Base-by-base conservation (phyloP, 2,888 invertebrate genomes). In the Ophioninae sp. region DNA sequence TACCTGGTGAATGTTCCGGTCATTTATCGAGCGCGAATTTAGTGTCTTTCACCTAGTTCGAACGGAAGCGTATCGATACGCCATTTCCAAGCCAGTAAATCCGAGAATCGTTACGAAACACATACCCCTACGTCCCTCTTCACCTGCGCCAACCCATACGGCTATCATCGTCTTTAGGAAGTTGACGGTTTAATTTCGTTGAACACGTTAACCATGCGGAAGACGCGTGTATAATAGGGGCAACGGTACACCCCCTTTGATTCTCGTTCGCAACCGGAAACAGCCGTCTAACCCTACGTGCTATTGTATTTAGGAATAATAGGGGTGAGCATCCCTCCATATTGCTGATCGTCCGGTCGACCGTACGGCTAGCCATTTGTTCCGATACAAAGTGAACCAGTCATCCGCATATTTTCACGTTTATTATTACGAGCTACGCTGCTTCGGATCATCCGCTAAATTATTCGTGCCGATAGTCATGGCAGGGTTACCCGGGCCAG, bases 171-270 rank as follows among this genome's bases (percentile, higher is more conserved):
- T 73, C 64, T 67, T 65, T 59, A 22, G n/a, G 30, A 63, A 67
- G 69, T 65, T 63, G 51, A 75, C 58, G 79, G 74, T 58, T 56
- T 39, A 39, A 75, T 58, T 65, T 39, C 56, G 68, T 65, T 63
- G 69, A 82, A 69, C 75, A 39, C 71, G 76, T 79, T 79, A 79
- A 79, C 75, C 83, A 76, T 76, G 79, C 71, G 79, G 72, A 67
- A 75, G 75, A 75, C 39, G 75, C 20, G 39, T 83, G 68, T 71
- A 74, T 79, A 65, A 71, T 67, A 56, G 75, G 56, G 64, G 58
- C 67, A 78, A 61, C 65, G 82, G 73, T 82, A 61, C 75, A 59
- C 68, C 22, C 72, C 61, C 72, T 82, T 65, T 23, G 56, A 22
- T 75, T 67, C 58, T 73, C 78, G 73, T 67, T 67, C 68, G 76